These are phyloP conservation scores for Palloptera scutellata DNA, from an alignment of 2,888 invertebrate species.

Conservation along the genomic window DNA sequence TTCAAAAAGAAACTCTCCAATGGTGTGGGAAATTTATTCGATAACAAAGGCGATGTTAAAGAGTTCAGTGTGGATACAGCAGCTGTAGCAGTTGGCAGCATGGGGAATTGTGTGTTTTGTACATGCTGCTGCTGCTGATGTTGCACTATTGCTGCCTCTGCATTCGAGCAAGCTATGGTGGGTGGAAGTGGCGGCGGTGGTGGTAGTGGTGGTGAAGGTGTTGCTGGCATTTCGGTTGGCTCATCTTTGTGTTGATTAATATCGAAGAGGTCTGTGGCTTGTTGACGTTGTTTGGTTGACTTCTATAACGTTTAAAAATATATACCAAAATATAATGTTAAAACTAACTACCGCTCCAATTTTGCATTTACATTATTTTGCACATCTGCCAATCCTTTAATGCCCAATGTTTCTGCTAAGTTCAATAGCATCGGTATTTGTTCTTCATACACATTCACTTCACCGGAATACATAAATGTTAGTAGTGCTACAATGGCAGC, in stretches of 20 bases:
- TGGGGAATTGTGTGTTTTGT: constrained; percentile 32
- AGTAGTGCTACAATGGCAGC: constrained; percentile 72
- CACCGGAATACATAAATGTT: constrained; percentile 88
- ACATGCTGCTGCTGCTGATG: constrained; percentile 19
- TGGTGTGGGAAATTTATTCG: constrained; percentile 56
- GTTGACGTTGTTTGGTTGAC: background rate
- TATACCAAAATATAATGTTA: background rate
- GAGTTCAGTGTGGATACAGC: constrained; percentile 34
- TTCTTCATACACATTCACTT: constrained; percentile 83
- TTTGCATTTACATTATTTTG: constrained; percentile 71
- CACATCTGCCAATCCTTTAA: constrained; percentile 82
- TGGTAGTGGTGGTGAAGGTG: constrained; percentile 41
- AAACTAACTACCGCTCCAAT: background rate
- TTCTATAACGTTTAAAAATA: background rate
- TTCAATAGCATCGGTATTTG: constrained; percentile 79
- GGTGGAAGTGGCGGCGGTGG: constrained; percentile 14
- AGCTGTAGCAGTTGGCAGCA: constrained; percentile 35
- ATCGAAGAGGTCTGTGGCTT: background rate
- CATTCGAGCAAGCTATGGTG: constrained; percentile 26
- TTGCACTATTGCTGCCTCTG: constrained; percentile 44
- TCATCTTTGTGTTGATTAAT: constrained; percentile 20
- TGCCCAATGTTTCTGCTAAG: constrained; percentile 81
- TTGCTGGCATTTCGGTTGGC: constrained; percentile 40
- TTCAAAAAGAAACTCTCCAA: constrained; percentile 63
- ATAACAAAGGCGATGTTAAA: constrained; percentile 38